phyloP scores from a whole-genome alignment of 2,113 vertebrate species.

The Nicator chloris region DNA sequence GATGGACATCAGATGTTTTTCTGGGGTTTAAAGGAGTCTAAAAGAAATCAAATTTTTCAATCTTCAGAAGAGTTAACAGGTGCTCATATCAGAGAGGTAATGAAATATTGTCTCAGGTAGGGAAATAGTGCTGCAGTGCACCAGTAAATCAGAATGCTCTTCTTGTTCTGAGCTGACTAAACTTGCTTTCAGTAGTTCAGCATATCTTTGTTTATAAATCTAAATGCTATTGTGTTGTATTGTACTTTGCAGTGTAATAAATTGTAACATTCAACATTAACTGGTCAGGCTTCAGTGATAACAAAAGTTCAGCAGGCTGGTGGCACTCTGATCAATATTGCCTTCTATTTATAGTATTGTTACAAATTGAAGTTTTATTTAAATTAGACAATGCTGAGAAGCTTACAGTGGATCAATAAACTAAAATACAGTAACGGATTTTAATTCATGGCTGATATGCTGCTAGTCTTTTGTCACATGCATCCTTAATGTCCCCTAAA shows the following conservation, averaged over 20 bases:
- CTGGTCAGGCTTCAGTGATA: slow-evolving; percentile 73
- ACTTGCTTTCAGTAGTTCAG: slow-evolving; percentile 14
- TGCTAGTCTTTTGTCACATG: slow-evolving; percentile 23
- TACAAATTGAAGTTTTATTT: slow-evolving; percentile 82
- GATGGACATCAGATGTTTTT: slow-evolving; percentile 26
- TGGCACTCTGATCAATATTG: slow-evolving; percentile 70
- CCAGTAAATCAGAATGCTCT: background rate
- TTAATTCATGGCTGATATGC: slow-evolving; percentile 61
- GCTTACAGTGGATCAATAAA: slow-evolving; percentile 61
- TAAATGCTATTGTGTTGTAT: slow-evolving; percentile 39
- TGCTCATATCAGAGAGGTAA: background rate
- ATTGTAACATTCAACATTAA: slow-evolving; percentile 71
- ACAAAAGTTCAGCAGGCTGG: slow-evolving; percentile 67
- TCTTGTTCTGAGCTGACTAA: background rate
- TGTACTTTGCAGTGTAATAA: slow-evolving; percentile 66
- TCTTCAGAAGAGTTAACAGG: background rate
- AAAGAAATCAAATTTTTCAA: background rate
- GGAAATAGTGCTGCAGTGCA: background rate
- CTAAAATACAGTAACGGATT: slow-evolving; percentile 73
- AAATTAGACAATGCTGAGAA: slow-evolving; percentile 72
- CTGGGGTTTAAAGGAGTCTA: background rate
- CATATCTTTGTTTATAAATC: slow-evolving; percentile 48
- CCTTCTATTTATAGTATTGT: slow-evolving; percentile 77
- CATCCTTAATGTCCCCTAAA: background rate
- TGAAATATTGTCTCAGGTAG: background rate